Evolutionary conservation across 2,888 invertebrate genomes (phyloP), one percentile per base, ranked within the genome.

Genomic region (Pollenia griseotomentosa): DNA sequence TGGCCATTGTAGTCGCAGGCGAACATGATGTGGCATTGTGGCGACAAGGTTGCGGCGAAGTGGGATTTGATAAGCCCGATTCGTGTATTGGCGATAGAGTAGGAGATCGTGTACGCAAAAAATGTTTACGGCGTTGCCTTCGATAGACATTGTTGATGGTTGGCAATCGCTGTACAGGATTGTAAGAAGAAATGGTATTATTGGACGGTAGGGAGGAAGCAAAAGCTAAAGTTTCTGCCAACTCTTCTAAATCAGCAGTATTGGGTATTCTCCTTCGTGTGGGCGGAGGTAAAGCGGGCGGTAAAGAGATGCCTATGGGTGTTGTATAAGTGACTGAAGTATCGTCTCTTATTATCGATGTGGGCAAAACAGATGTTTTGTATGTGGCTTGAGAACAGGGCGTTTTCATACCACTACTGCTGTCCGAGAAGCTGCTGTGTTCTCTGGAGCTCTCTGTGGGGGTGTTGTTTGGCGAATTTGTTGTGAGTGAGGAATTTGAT

Each of bases 31-130:
- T 88, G 23, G 86, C 83, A 33, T 92, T 93, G 88, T 94, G 94
- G 40, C 94, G 92, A 89, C 93, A 91, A 5, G 93, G 92, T 86
- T 94, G 94, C 1, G 96, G 96, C 81, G 96, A 96, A 16, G 95
- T 95, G 2, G 96, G 96, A 93, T 96, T 96, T 66, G 96, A 96
- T 19, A 96, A 93, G 46, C 96, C 96, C 65, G 96, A 96, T 90
- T 96, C 96, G 84, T 96, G 95, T 78, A 96, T 96, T 46, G 96
- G 96, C 78, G 96, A 96, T 82, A 96, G 92, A 51, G 95, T 94
- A 51, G 95, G 95, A 46, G 95, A 93, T 91, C 95, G 90, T 85
- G 94, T 91, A 91, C 95, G 92, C 90, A 95, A 81, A 90, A 91
- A 94, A 92, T 91, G 94, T 90, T 92, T 94, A 88, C 91, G 93